Conservation (phyloP, 2,888 invertebrate species). For the Zygothrica quintamaculata region DNA sequence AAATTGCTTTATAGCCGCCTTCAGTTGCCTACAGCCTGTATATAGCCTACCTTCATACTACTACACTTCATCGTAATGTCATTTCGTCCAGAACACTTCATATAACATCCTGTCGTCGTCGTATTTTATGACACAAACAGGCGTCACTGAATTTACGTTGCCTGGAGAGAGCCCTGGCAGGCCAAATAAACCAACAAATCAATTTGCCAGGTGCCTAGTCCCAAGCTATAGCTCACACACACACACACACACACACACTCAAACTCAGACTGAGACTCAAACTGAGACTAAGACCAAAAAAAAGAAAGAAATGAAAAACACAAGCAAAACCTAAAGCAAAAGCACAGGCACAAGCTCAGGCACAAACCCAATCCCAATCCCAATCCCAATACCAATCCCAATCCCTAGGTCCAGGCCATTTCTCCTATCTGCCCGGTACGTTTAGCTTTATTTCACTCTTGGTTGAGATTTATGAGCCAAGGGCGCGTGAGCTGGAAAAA, state of each 20-base stretch:
- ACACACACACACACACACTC: conserved; percentile 13
- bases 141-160: conserved; percentile 61
- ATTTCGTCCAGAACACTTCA: conserved; percentile 73
- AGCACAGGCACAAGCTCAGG: conserved; percentile 13
- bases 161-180: conserved; percentile 34
- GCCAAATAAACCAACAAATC: conserved; percentile 78
- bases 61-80: conserved; percentile 79
- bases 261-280: background rate
- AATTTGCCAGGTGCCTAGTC: conserved; percentile 75
- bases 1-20: conserved; percentile 74
- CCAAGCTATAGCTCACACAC: conserved; percentile 22
- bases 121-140: conserved; percentile 80
- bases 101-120: conserved; percentile 63
- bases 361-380: conserved; percentile 16
- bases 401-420: conserved; percentile 6
- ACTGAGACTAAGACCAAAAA: no score
- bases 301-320: no score
- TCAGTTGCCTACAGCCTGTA: conserved; percentile 44
- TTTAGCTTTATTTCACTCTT: conserved; percentile 80
- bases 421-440: conserved; percentile 58
- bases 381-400: background rate
- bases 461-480: conserved; percentile 77
- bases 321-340: conserved; percentile 49
- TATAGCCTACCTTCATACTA: no score
- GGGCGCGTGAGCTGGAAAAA: conserved; percentile 76